Evolutionary conservation across 2,888 invertebrate genomes (phyloP).

Genomic region (Leistus spinibarbis): DNA sequence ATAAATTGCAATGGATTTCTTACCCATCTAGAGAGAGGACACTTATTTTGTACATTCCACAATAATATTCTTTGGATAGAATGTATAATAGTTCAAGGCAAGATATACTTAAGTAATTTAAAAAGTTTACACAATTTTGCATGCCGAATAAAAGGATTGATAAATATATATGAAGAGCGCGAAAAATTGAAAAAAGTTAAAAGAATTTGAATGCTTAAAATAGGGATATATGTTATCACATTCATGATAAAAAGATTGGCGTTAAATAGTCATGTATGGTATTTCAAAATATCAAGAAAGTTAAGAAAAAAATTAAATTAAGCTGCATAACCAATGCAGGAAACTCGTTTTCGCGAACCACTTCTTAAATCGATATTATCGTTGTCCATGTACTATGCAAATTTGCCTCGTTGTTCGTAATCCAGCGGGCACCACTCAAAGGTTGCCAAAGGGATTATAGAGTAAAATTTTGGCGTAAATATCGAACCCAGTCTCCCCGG

Average conservation of each 20-base stretch:
- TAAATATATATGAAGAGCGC: too few relatives aligned
- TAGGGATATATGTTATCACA: too few relatives aligned
- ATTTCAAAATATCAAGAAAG: too few relatives aligned
- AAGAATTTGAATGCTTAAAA: too few relatives aligned
- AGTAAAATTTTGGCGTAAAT: conserved; percentile 31
- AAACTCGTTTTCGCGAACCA: conserved; percentile 24
- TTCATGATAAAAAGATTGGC: too few relatives aligned
- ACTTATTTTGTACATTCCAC: not conserved
- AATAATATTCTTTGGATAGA: not conserved
- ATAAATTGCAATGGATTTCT: not conserved
- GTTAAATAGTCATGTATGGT: too few relatives aligned
- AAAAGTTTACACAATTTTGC: too few relatives aligned
- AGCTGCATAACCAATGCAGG: not conserved
- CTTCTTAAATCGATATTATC: conserved; percentile 32
- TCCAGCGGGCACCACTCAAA: conserved; percentile 33
- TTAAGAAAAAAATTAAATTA: not conserved
- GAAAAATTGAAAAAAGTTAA: too few relatives aligned
- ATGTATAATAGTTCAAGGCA: not conserved
- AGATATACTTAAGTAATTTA: too few relatives aligned
- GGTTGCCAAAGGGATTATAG: conserved; percentile 32
- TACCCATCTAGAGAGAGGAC: not conserved
- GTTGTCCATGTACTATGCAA: conserved; percentile 35
- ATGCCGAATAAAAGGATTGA: too few relatives aligned
- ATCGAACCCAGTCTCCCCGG: conserved; percentile 24
- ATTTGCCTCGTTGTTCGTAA: conserved; percentile 28